A percentile compares a stretch with the other conserved stretches of the same genome.
phyloP scores from a whole-genome alignment of 2,113 vertebrate genomes.

The Brevimyrus niger region DNA sequence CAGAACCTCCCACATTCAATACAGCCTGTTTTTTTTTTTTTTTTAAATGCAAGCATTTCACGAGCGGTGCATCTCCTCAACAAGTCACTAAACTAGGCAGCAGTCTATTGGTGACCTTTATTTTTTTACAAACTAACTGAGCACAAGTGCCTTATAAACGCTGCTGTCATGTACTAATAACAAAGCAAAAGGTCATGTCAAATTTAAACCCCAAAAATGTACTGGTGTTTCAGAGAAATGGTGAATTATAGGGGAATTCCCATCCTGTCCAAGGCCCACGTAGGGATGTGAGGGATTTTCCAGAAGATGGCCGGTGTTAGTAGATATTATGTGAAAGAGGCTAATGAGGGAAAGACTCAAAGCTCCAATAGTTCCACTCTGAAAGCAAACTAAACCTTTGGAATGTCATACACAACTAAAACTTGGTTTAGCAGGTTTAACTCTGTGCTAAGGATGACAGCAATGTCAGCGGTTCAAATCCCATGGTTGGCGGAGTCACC shows the following conservation, averaged over 20 bases:
- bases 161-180: background rate
- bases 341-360: background rate
- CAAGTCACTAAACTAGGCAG: background rate
- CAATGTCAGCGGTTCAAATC: background rate
- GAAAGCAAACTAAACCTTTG: background rate
- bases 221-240: background rate
- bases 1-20: background rate
- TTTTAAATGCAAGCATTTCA: background rate
- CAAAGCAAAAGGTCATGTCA: background rate
- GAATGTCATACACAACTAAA: background rate
- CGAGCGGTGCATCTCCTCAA: background rate
- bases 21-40: background rate
- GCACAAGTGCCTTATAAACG: background rate
- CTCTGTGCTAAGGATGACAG: background rate
- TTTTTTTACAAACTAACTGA: background rate
- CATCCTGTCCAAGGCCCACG: background rate
- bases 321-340: background rate
- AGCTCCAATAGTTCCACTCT: background rate
- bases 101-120: background rate
- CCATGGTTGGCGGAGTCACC: background rate
- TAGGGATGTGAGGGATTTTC: background rate
- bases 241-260: background rate
- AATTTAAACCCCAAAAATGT: background rate
- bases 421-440: too few relatives aligned
- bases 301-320: background rate